Conservation (phyloP, 2,888 invertebrate genomes). For the Prenolepis imparis region DNA sequence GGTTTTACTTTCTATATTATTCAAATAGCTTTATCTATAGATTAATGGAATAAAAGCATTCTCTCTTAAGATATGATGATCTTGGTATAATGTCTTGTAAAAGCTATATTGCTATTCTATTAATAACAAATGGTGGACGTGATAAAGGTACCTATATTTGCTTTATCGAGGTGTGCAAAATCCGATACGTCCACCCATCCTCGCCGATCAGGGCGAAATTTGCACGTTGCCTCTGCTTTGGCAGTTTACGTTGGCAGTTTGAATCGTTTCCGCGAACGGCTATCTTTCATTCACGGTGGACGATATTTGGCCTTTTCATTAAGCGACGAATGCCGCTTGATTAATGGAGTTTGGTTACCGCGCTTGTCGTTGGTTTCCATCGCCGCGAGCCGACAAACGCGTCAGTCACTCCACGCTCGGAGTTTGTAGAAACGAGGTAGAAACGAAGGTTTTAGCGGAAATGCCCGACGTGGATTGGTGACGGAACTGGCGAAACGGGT, state of each 20-base stretch:
- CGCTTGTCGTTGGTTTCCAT: conserved; percentile 70
- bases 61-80: neutral
- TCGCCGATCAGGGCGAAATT: conserved; percentile 28
- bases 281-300: conserved; percentile 66
- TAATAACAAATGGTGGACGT: neutral
- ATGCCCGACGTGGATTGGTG: conserved; percentile 53
- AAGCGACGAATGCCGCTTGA: conserved; percentile 74
- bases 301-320: conserved; percentile 78
- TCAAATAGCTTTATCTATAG: neutral
- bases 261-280: conserved; percentile 49
- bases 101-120: neutral
- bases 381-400: conserved; percentile 66
- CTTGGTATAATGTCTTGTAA: neutral
- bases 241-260: conserved; percentile 54
- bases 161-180: conserved; percentile 9
- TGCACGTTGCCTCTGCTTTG: conserved; percentile 48
- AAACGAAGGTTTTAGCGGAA: conserved; percentile 66
- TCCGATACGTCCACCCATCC: conserved; percentile 26
- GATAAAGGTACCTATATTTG: conserved; percentile 18
- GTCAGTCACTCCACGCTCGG: conserved; percentile 61
- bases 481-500: conserved; percentile 50
- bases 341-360: conserved; percentile 77
- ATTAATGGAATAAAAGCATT: neutral
- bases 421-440: conserved; percentile 66
- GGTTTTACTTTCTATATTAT: neutral